phyloP scores from a whole-genome alignment of 2,113 vertebrate genomes.

The Connochaetes taurinus region DNA sequence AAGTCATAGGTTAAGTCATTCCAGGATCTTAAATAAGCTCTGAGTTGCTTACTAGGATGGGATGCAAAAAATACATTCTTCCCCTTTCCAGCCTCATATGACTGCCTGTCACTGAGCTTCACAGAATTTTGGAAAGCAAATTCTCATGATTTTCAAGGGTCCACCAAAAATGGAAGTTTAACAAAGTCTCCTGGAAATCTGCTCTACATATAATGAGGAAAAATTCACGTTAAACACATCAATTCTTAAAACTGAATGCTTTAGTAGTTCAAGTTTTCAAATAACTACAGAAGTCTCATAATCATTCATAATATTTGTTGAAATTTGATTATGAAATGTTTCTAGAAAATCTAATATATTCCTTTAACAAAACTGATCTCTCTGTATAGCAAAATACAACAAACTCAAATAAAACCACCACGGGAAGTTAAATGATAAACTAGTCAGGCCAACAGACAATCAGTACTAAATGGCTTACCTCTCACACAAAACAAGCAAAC shows the following conservation, averaged over 20 bases:
- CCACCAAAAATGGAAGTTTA: neutral
- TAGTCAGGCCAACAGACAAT: neutral
- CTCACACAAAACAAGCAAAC: neutral
- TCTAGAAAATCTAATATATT: neutral
- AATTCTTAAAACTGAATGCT: neutral
- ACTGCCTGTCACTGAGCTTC: neutral
- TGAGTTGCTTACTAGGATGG: neutral
- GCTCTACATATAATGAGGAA: neutral
- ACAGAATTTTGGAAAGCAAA: neutral
- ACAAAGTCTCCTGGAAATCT: neutral
- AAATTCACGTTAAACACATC: neutral
- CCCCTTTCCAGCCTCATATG: neutral
- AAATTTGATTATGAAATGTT: constrained; percentile 6
- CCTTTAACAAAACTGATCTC: neutral
- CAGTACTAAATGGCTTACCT: neutral
- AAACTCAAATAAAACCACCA: constrained; percentile 1
- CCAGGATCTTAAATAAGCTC: neutral
- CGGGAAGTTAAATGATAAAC: neutral
- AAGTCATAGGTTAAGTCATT: neutral
- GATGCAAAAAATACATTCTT: neutral
- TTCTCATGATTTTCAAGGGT: neutral
- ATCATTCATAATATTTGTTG: neutral
- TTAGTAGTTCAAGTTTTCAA: neutral
- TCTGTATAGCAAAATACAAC: neutral
- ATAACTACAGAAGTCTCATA: constrained; percentile 30